Evolutionary conservation across 2,888 invertebrate species (phyloP).

Genomic region (Temnothorax ravouxi): DNA sequence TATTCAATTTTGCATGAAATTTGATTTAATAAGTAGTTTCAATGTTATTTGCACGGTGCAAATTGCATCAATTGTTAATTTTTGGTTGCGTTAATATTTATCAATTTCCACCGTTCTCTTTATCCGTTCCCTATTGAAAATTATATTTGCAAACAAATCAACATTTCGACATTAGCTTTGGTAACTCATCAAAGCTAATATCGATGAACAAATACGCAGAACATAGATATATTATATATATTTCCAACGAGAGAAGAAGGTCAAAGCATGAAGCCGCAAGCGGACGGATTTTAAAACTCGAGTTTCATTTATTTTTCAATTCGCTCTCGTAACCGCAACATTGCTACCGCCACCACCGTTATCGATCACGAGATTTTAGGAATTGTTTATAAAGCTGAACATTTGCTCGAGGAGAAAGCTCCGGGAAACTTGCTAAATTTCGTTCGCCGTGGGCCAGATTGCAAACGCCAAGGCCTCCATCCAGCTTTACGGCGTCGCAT

Average conservation of each 20-base stretch:
- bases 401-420: conserved; percentile 1
- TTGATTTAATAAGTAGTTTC: conserved; percentile 4
- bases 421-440: conserved; percentile 26
- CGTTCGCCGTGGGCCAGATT: background rate
- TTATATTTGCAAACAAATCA: background rate
- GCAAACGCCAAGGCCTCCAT: conserved; percentile 28
- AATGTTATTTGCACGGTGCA: background rate
- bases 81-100: background rate
- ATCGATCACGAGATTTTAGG: conserved; percentile 30
- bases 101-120: background rate
- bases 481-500: conserved; percentile 41
- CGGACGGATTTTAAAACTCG: conserved; percentile 18
- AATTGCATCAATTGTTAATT: background rate
- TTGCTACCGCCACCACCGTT: conserved; percentile 1
- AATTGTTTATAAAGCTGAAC: conserved; percentile 42
- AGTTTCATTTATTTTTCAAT: conserved; percentile 41
- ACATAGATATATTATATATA: no score
- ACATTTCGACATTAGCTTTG: background rate
- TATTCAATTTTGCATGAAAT: background rate
- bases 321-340: background rate
- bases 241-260: conserved; percentile 2
- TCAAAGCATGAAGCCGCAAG: background rate
- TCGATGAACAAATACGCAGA: background rate
- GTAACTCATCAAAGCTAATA: conserved; percentile 13
- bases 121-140: background rate